These are phyloP conservation scores for Apoda limacodes DNA, from an alignment of 2,888 invertebrate genomes.

Conservation along the genomic window DNA sequence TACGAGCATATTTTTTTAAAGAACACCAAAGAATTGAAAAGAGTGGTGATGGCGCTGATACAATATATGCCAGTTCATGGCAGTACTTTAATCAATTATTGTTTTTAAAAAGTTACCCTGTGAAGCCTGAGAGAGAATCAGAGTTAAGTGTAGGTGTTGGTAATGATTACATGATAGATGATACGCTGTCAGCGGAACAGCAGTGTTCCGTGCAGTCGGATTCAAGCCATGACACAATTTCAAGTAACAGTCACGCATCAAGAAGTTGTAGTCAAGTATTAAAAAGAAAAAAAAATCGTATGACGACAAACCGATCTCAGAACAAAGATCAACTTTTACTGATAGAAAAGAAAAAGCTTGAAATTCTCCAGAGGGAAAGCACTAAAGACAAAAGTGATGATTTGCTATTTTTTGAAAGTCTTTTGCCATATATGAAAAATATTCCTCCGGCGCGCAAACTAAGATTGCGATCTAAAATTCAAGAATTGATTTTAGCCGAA, in stretches of 20 bases:
- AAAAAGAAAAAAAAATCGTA: constrained; percentile 16
- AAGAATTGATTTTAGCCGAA: constrained; percentile 23
- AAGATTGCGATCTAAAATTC: constrained; percentile 22
- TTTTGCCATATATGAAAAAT: constrained; percentile 22
- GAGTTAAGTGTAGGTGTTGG: constrained; percentile 14
- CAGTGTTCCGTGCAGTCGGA: constrained; percentile 9
- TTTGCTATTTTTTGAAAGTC: constrained; percentile 24
- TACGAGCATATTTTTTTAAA: constrained; percentile 23
- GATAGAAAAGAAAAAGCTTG: constrained; percentile 17
- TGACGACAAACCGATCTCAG: constrained; percentile 13
- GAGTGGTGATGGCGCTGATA: constrained; percentile 13
- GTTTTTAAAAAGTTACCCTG: constrained; percentile 12
- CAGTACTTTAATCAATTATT: constrained; percentile 19
- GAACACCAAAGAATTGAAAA: constrained; percentile 18
- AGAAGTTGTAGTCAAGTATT: constrained; percentile 14
- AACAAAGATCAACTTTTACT: constrained; percentile 14
- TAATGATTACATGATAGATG: constrained; percentile 13
- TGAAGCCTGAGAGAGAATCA: constrained; percentile 1
- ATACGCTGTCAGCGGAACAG: constrained; percentile 11
- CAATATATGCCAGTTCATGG: constrained; percentile 18
- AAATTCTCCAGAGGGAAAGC: constrained; percentile 18
- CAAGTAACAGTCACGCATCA: constrained; percentile 10
- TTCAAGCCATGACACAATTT: constrained; percentile 12
- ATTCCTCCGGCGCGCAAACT: constrained; percentile 23
- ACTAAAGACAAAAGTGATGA: constrained; percentile 20